Conservation (phyloP, 2,888 invertebrate genomes). For the Galeopsomyia nigrocyanea region DNA sequence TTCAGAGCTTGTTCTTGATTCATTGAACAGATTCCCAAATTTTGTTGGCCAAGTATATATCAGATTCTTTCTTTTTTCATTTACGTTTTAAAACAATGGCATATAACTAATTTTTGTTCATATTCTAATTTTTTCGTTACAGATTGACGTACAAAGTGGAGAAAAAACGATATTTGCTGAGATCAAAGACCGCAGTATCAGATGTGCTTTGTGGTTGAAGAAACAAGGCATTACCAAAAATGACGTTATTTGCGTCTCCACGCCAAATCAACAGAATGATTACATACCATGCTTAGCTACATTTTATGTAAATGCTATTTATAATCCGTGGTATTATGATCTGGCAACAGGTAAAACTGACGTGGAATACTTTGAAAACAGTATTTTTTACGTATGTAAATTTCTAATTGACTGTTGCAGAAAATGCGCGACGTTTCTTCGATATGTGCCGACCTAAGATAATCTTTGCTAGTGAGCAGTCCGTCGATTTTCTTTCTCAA, state of each 20-base stretch:
- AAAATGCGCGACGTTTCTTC: too few relatives aligned
- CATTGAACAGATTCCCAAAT: too few relatives aligned
- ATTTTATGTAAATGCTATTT: constrained; percentile 54
- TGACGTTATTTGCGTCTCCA: constrained; percentile 56
- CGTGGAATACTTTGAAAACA: too few relatives aligned
- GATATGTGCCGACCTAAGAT: too few relatives aligned
- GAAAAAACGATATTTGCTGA: constrained; percentile 51
- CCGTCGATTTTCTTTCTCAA: neutral
- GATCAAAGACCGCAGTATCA: constrained; percentile 54
- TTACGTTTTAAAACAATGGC: too few relatives aligned
- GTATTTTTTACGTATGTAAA: too few relatives aligned
- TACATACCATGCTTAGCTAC: constrained; percentile 56
- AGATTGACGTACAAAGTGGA: constrained; percentile 55
- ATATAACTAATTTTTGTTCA: too few relatives aligned
- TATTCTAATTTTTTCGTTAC: neutral
- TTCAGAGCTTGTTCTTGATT: too few relatives aligned
- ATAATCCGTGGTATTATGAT: constrained; percentile 58
- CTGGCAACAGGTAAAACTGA: constrained; percentile 53
- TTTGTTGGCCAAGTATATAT: too few relatives aligned
- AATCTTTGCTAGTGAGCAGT: too few relatives aligned
- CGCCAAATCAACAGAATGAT: constrained; percentile 55
- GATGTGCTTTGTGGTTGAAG: constrained; percentile 60
- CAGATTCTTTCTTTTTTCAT: too few relatives aligned
- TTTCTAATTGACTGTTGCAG: too few relatives aligned
- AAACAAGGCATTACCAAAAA: constrained; percentile 53